These are phyloP conservation scores for Shargacucullia verbasci DNA, from an alignment of 2,888 invertebrate species.

Conservation along the genomic window DNA sequence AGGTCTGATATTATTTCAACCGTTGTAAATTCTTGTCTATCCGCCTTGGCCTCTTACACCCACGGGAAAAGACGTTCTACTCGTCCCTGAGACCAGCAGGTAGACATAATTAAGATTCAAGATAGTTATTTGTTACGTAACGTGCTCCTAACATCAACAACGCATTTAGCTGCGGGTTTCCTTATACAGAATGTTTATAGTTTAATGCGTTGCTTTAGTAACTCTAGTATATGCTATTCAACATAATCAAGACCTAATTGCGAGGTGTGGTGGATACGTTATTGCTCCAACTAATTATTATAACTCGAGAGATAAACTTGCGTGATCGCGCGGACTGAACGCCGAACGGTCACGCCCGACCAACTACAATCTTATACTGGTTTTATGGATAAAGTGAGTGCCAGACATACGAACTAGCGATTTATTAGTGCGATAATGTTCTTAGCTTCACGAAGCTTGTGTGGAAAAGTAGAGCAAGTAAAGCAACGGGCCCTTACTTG, in stretches of 20 bases:
- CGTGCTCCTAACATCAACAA: constrained; percentile 33
- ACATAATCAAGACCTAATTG: constrained; percentile 77
- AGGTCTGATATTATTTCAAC: too few species aligned
- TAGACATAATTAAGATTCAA: constrained; percentile 40
- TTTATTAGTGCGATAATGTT: constrained; percentile 45
- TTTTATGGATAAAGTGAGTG: constrained; percentile 48
- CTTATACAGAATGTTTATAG: constrained; percentile 61
- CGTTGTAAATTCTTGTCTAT: too few species aligned
- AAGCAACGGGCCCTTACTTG: constrained; percentile 41
- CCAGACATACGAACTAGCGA: constrained; percentile 44
- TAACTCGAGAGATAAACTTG: constrained; percentile 62
- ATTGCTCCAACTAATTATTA: constrained; percentile 60
- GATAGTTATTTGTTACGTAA: constrained; percentile 34
- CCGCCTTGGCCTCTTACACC: too few species aligned
- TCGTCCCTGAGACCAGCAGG: not conserved
- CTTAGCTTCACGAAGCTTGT: constrained; percentile 39
- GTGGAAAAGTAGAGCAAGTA: constrained; percentile 45
- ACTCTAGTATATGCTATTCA: constrained; percentile 61
- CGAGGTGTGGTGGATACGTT: constrained; percentile 74
- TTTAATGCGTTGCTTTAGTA: constrained; percentile 58
- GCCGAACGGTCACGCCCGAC: constrained; percentile 57
- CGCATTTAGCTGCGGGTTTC: constrained; percentile 60
- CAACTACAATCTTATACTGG: constrained; percentile 45
- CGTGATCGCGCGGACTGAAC: constrained; percentile 57
- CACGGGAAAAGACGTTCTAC: too few species aligned